Base-by-base conservation (phyloP, 2,797 vertebrate genomes). In the Lycodopsis pacificus region DNA sequence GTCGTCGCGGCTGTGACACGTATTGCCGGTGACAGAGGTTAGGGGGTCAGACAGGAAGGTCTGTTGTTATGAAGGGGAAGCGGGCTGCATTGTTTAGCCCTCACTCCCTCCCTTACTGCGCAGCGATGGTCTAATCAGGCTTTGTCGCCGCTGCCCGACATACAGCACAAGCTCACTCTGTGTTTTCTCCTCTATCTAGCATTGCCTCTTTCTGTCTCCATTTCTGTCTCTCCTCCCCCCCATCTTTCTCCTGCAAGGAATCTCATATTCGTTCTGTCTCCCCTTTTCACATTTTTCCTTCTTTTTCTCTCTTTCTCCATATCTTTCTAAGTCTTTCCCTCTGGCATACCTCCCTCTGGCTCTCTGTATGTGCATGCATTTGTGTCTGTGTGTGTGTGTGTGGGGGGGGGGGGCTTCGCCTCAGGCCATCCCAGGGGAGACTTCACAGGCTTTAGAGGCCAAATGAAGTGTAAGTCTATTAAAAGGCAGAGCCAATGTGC, bases 381-480 rank as follows among this genome's bases (percentile, higher is more conserved):
- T 86, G 74, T 83, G 78, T 81, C 51, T 9, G 67, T 71, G 64
- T 76, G 51, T 53, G 27, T 9, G 7, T 30, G 30, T 10, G 56
- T 10, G 27, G 56, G 25, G 81, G 59, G 79, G 77, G 78, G 49
- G 49, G 42, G 72, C 87, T 89, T 81, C 40, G 90, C 73, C 91
- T 92, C 90, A 79, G 88, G 92, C 93, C 88, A 86, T 94, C 96
- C 95, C 95, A 88, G 82, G 93, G 95, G 95, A 95, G 90, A 92
- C 93, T 94, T 96, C 96, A 96, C 90, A 91, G 90, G 93, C 90
- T 96, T 96, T 95, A 95, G 93, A 95, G 95, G 94, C 94, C 95
- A 97, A 97, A 96, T 96, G 95, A 96, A 91, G 95, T 96, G 90
- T 94, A 96, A 96, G 95, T 96, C 95, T 96, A 96, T 96, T 96